These are phyloP conservation scores for Callaeas wilsoni DNA, from an alignment of 2,113 vertebrate genomes.

Conservation along the genomic window DNA sequence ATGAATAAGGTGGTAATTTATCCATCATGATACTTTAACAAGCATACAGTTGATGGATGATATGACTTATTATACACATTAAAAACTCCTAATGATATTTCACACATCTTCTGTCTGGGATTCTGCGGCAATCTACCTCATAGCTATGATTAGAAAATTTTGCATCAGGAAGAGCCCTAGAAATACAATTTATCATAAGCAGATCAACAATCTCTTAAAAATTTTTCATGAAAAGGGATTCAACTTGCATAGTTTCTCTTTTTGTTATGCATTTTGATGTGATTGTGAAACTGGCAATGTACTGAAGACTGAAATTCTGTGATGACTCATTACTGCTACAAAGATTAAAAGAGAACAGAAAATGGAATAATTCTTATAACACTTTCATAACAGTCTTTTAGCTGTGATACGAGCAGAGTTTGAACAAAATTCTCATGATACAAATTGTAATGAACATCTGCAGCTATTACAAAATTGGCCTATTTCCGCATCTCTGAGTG, in stretches of 20 bases:
- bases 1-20: neutral
- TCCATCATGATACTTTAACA: neutral
- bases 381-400: neutral
- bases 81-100: slow-evolving; percentile 19
- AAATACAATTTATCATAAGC: neutral
- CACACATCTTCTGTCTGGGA: neutral
- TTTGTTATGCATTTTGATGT: neutral
- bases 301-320: neutral
- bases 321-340: slow-evolving; percentile 39
- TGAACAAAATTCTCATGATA: neutral
- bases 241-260: neutral
- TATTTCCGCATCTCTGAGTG: neutral
- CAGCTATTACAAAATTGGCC: slow-evolving; percentile 10
- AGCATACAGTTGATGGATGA: slow-evolving; percentile 27
- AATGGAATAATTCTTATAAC: neutral
- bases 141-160: neutral
- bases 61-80: slow-evolving; percentile 36
- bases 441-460: neutral
- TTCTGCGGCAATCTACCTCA: neutral
- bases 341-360: slow-evolving; percentile 14
- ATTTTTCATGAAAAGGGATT: neutral
- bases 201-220: neutral
- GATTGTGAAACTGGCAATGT: neutral
- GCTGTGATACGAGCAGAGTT: neutral
- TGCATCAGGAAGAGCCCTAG: neutral